Conservation (phyloP, 2,888 invertebrate genomes). For the Acronicta leporina region DNA sequence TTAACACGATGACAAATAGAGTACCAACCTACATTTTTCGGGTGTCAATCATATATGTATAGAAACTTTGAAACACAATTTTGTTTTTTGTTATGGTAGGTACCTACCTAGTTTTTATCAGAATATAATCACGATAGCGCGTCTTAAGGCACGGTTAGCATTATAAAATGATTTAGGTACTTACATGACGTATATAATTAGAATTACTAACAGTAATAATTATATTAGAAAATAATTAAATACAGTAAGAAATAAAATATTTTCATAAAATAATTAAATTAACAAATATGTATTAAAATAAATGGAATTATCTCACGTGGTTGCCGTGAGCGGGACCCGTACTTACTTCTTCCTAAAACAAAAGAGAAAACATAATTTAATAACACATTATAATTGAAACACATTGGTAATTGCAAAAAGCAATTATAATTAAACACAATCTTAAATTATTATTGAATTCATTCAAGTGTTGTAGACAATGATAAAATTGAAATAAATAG, state of each 20-base stretch:
- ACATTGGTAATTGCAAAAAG: background rate
- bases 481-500: background rate
- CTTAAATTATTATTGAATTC: no score
- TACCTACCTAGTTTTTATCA: no score
- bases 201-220: background rate
- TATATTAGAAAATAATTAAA: background rate
- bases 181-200: background rate
- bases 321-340: constrained; percentile 80
- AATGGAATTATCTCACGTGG: constrained; percentile 82
- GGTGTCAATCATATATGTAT: background rate
- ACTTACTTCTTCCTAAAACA: constrained; percentile 89
- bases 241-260: background rate
- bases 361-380: constrained; percentile 69
- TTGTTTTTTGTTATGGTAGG: no score
- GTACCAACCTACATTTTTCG: background rate
- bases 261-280: background rate
- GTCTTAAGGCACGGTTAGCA: no score
- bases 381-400: constrained; percentile 11
- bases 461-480: background rate
- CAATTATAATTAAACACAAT: background rate
- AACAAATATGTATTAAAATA: constrained; percentile 53
- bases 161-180: background rate
- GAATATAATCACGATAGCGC: background rate
- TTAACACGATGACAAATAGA: background rate
- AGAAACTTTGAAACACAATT: no score